Evolutionary conservation across 1,140 invertebrate species (phyloP), one percentile per base, ranked within the genome.

Genomic region (Trichoplusia ni): DNA sequence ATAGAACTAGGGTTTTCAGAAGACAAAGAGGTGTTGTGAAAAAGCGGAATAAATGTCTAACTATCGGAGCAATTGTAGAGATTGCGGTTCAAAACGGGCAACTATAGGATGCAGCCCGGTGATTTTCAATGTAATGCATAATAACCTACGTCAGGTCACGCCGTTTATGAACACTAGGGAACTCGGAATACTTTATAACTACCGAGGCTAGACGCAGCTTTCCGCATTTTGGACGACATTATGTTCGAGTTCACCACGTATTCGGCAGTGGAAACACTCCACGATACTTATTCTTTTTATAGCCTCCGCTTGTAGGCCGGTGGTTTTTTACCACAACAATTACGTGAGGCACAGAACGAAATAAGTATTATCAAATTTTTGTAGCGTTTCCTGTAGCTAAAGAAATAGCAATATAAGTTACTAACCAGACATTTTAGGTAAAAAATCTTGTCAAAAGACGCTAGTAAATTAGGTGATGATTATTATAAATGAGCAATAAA

Each of bases 81-180:
- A 80, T 76, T 73, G 61, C 63, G 60, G 69, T 72, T 68, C 61
- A 71, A 58, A 82, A 16, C 46, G 31, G 25, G 47, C 47, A 33
- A 51, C 47, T 51, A 51, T 56, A 27, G 35, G 33, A 56, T 56
- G 51, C 40, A 73, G 81, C 71, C 77, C 75, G 46, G 73, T 83
- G 75, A 84, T 85, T 85, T 87, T 73, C 73, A 74, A 79, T 83
- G 77, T 81, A 79, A 71, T 82, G 80, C 76, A 68, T 81, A 84
- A 81, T 83, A 69, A 71, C 64, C 61, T 29, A 23, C 25, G 33
- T 44, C 29, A 11, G 59, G 29, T 65, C 31, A 58, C 14, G 31
- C 40, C 31, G 49, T 46, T 46, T 29, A 54, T 31, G 44, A 53
- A 31, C 42, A 44, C 42, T 21, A 37, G 31, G 27, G 8, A n/a